A percentile compares a stretch with the other conserved stretches of the same genome.
phyloP scores from a whole-genome alignment of 2,888 invertebrate genomes.

The Falcaria lacertinaria region DNA sequence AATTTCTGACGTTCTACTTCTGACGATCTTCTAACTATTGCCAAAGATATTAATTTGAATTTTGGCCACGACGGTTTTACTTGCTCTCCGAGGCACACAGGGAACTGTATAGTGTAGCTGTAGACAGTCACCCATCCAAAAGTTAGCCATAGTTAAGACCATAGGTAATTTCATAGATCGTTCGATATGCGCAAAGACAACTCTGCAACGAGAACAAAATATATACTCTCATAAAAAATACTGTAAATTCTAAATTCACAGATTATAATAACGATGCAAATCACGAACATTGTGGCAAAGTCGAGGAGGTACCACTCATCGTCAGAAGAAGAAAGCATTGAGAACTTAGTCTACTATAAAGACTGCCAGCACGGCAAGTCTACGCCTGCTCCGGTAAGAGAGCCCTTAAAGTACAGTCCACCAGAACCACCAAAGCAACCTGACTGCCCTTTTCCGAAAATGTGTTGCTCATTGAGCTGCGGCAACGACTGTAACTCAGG shows the following conservation, averaged over 20 bases:
- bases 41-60: too few relatives aligned
- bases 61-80: too few relatives aligned
- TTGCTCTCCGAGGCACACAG: too few relatives aligned
- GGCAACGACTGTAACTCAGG: slow-evolving; percentile 40
- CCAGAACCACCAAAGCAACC: slow-evolving; percentile 15
- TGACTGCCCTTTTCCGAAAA: slow-evolving; percentile 48
- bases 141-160: too few relatives aligned
- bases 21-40: too few relatives aligned
- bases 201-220: too few relatives aligned
- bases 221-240: not conserved
- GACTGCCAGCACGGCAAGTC: slow-evolving; percentile 52
- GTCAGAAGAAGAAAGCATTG: slow-evolving; percentile 61
- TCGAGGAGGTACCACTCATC: slow-evolving; percentile 21
- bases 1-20: too few relatives aligned
- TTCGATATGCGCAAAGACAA: too few relatives aligned
- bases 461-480: slow-evolving; percentile 64
- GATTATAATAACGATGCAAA: slow-evolving; percentile 42
- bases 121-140: too few relatives aligned
- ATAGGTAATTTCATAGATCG: too few relatives aligned
- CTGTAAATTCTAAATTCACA: slow-evolving; percentile 25
- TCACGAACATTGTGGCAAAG: slow-evolving; percentile 29
- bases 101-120: too few relatives aligned
- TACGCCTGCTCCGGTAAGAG: slow-evolving; percentile 6
- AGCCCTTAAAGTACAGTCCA: slow-evolving; percentile 3
- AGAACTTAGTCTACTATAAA: slow-evolving; percentile 62